Percentiles rank a stretch among this genome's conserved stretches.
Evolutionary conservation across 2,888 invertebrate species (phyloP).

Genomic region (Brachyptera risi): DNA sequence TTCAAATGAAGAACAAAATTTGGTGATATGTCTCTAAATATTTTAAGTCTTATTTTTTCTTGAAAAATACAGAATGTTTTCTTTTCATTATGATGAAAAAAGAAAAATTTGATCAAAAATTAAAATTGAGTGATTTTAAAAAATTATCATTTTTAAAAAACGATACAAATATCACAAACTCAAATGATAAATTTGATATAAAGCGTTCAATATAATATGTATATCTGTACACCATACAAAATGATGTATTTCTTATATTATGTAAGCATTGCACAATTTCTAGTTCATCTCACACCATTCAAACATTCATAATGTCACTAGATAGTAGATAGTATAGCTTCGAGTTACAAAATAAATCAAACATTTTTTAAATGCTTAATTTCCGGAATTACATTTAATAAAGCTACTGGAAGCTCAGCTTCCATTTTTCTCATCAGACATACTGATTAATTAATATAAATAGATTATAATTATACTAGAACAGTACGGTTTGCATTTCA

Average conservation of each 20-base stretch:
- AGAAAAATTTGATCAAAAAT: background rate
- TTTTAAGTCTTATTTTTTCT: constrained; percentile 9
- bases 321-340: background rate
- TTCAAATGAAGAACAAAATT: background rate
- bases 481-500: background rate
- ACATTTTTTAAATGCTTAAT: constrained; percentile 31
- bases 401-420: constrained; percentile 32
- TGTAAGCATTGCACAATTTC: constrained; percentile 20
- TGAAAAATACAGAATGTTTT: background rate
- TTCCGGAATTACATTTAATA: constrained; percentile 29
- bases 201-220: background rate
- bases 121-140: background rate
- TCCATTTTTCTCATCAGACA: constrained; percentile 14
- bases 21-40: constrained; percentile 5
- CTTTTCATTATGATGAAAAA: no score
- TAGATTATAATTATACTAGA: constrained; percentile 7
- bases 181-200: no score
- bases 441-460: constrained; percentile 15
- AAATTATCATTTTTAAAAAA: background rate
- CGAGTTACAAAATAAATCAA: constrained; percentile 25
- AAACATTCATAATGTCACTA: constrained; percentile 16
- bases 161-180: constrained; percentile 4
- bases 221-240: background rate
- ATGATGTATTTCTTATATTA: background rate
- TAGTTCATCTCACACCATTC: background rate